Evolutionary conservation across 2,888 invertebrate genomes (phyloP), one percentile per base, ranked within the genome.

Genomic region (Bhutanitis thaidina): DNA sequence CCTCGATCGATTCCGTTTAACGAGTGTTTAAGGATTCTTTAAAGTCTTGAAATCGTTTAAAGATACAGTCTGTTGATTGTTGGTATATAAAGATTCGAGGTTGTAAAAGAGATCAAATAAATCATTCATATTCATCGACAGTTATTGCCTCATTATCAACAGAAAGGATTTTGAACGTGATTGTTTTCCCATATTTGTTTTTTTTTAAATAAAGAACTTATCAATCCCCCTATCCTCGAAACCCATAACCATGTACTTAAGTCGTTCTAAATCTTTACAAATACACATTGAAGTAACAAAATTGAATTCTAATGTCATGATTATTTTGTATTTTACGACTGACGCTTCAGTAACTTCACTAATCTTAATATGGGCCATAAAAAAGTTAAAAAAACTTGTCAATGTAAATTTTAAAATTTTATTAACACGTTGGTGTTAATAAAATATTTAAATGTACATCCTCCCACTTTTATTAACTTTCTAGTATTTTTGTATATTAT

Each of bases 21-120:
- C 56, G 58, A 60, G 48, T 36, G 39, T 47, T 52, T 34, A 50
- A 51, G 41, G 56, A 56, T 58, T 60, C 59, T 35, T 53, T 12
- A 43, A 43, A 53, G 53, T 54, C 55, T 60, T 54, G 49, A 44
- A 45, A 45, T 37, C 34, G 29, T 32, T 40, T 8, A 29, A 35
- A 38, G 16, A 30, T 16, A 0, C 15, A 9, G 15, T 20, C 15
- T 39, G 39, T 12, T 34, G 34, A 46, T 46, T 38, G 10, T 39
- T 39, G n/a, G n/a, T 32, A 13, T 14, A 36, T 36, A 36, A 43
- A 16, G n/a, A 9, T 14, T 12, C 40, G 39, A 25, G 14, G 35
- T 13, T 40, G n/a, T 34, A 14, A 34, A 43, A 15, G 25, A 15
- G 5, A 13, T 20, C 14, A 12, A 8, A 35, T 34, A 14, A 35